Evolutionary conservation across 1,140 invertebrate species (phyloP), one percentile per base, ranked within the genome.

Genomic region (Tachypleus tridentatus): DNA sequence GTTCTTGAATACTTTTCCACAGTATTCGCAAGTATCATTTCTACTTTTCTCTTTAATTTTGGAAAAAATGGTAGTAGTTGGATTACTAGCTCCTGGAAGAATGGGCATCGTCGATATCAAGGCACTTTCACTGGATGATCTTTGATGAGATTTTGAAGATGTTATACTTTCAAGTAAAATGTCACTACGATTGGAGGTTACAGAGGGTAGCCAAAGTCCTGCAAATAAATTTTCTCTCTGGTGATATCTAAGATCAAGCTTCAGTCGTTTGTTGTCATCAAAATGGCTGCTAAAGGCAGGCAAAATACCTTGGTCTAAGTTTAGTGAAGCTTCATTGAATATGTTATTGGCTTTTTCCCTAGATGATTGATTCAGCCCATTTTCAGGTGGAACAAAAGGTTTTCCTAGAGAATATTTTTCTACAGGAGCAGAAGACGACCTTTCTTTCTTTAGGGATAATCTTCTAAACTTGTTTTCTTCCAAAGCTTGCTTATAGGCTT

Each of bases 1-100:
- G 78, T 98, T 98, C 78, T 98, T 98, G 79, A 98, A 98, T 1
- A 98, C 88, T 79, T 98, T 99, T 4, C 95, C 96, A 77, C 95
- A 98, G 77, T 83, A 98, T 74, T 99, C 95, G 77, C 95, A 98
- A 0, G 94, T 98, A 75, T 98, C 95, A 77, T 97, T 98, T 3
- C 95, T 82, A 57, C 87, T 82, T n/a, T 81, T 83, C 72, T 94
- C 89, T 72, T 91, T 89, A 49, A 90, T 73, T 49, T 89, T 75
- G 50, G 48, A 69, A 68, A 64, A 61, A 51, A 10, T 77, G 77
- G 3, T 80, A 74, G 1, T 79, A 49, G 60, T 59, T 6, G 10
- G 51, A 4, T 49, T 52, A 11, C 63, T 62, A n/a, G 63, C 56
- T 4, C 63, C 63, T 4, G 66, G 64, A 3, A 58, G 61, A 52